Evolutionary conservation across 2,113 vertebrate species (phyloP).

Genomic region (Phycodurus eques): DNA sequence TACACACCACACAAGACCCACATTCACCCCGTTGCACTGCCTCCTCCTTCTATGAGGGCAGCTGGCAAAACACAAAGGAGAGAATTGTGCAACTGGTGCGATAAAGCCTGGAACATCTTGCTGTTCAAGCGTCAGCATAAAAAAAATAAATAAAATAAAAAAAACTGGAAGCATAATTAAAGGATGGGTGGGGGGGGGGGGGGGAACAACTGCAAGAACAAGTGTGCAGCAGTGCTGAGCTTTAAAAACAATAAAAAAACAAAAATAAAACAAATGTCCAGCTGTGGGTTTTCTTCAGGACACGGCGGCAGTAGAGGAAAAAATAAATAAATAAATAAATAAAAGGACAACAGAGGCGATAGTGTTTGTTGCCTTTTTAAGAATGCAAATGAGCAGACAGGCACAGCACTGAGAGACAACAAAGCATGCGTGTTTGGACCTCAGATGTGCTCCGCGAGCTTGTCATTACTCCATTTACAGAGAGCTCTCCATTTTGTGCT

Average conservation of each 20-base stretch:
- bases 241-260: background rate
- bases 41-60: constrained; percentile 56
- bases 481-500: constrained; percentile 10
- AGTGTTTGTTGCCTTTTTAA: constrained; percentile 27
- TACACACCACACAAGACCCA: constrained; percentile 24
- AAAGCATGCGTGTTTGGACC: constrained; percentile 53
- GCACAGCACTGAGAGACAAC: constrained; percentile 33
- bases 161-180: constrained; percentile 64
- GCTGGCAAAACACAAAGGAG: constrained; percentile 76
- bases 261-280: constrained; percentile 27
- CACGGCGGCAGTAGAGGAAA: background rate
- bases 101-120: constrained; percentile 74
- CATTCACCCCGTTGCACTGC: constrained; percentile 20
- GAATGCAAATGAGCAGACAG: constrained; percentile 64
- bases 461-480: constrained; percentile 30
- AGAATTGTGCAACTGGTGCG: constrained; percentile 76
- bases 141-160: constrained; percentile 13
- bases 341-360: constrained; percentile 46
- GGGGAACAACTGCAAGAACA: constrained; percentile 31
- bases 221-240: constrained; percentile 37
- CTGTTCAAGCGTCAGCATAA: constrained; percentile 63
- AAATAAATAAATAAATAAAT: background rate
- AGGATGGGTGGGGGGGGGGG: background rate
- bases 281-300: constrained; percentile 58
- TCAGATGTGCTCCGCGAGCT: constrained; percentile 26